These are phyloP conservation scores for Rapana venosa DNA, from an alignment of 2,888 invertebrate species.

Conservation along the genomic window DNA sequence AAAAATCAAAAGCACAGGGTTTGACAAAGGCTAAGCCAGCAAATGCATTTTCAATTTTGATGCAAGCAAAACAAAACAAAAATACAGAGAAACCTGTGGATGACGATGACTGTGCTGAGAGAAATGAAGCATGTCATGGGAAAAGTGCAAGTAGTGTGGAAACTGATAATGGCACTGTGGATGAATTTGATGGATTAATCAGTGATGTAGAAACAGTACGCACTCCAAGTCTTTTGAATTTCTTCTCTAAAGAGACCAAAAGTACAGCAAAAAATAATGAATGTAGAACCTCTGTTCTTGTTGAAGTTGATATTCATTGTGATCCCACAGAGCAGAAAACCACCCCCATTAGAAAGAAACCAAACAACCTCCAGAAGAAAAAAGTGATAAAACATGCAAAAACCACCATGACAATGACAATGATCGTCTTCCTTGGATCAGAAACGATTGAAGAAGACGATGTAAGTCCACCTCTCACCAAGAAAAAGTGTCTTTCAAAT, in stretches of 20 bases:
- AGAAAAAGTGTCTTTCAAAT: not conserved
- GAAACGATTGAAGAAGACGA: slow-evolving; percentile 30
- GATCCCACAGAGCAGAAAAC: not conserved
- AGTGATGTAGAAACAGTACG: not conserved
- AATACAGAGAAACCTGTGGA: not conserved
- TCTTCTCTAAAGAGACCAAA: slow-evolving; percentile 21
- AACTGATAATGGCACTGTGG: not conserved
- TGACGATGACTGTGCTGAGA: not conserved
- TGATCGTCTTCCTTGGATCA: slow-evolving; percentile 37
- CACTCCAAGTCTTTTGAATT: slow-evolving; percentile 35
- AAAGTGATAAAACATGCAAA: not conserved
- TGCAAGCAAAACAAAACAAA: slow-evolving; percentile 18
- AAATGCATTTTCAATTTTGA: slow-evolving; percentile 23
- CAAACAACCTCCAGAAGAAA: not conserved
- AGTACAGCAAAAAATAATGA: not conserved
- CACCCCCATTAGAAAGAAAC: not conserved
- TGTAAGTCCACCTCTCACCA: not conserved
- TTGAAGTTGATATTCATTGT: slow-evolving; percentile 18
- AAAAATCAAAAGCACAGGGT: not conserved
- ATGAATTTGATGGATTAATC: not conserved
- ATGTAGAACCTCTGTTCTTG: not conserved
- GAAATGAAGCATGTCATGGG: not conserved
- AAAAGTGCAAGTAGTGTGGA: not conserved
- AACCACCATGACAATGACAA: not conserved
- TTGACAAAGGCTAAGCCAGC: not conserved